Conservation (phyloP, 2,888 invertebrate genomes). For the Drosophila yooni region DNA sequence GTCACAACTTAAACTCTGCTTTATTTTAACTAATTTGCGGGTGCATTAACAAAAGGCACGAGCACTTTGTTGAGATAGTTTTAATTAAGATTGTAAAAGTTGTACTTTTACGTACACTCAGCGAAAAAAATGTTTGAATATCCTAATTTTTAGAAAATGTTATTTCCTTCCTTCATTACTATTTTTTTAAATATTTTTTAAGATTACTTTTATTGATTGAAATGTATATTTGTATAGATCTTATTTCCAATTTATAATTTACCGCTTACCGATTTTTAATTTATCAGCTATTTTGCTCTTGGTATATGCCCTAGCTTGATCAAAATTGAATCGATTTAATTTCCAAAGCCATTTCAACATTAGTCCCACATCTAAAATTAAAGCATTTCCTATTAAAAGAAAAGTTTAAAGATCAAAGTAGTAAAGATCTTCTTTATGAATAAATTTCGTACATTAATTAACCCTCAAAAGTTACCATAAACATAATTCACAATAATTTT, state of each 20-base stretch:
- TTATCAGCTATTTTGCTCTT: background rate
- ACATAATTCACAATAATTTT: background rate
- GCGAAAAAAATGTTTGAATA: background rate
- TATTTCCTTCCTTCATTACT: background rate
- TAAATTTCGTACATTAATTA: background rate
- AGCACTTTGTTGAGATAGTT: background rate
- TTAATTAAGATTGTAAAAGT: background rate
- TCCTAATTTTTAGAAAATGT: background rate
- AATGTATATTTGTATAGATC: too few species aligned
- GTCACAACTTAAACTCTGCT: constrained; percentile 17
- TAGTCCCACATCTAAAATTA: background rate
- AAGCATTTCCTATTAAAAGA: background rate
- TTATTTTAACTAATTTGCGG: constrained; percentile 21
- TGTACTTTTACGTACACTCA: background rate
- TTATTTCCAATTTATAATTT: too few species aligned
- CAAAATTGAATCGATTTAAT: background rate
- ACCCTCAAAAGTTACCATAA: background rate
- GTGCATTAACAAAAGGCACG: background rate
- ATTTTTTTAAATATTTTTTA: too few species aligned
- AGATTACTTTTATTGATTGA: background rate
- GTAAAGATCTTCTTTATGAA: background rate
- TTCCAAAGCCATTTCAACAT: background rate
- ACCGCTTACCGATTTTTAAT: background rate
- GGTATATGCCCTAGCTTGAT: background rate
- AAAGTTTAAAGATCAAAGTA: too few species aligned